A percentile compares a stretch with the other conserved stretches of the same genome.
Evolutionary conservation across 2,888 invertebrate genomes (phyloP).

Genomic region (Deroplatys truncata): DNA sequence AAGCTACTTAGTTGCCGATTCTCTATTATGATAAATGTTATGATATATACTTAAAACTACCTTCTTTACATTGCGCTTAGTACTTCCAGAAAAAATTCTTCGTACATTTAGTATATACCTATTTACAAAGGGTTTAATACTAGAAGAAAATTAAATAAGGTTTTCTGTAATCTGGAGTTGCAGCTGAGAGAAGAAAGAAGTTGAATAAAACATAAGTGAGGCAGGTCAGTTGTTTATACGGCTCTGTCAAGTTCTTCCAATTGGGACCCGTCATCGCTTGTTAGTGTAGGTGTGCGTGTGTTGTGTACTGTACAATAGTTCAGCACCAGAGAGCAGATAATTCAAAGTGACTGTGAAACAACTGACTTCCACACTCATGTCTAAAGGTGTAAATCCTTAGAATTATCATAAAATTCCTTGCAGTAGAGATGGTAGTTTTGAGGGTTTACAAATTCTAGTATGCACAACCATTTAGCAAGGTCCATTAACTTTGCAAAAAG

Average conservation of each 20-base stretch:
- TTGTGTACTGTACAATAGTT: background rate
- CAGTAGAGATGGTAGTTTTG: background rate
- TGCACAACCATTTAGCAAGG: background rate
- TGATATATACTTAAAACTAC: background rate
- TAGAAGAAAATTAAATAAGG: background rate
- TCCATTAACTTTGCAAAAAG: background rate
- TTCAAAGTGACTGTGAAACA: background rate
- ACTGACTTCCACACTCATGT: background rate
- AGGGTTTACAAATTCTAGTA: background rate
- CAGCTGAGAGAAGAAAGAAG: background rate
- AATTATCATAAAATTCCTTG: background rate
- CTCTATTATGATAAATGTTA: background rate
- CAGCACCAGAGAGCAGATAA: background rate
- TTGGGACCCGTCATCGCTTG: background rate
- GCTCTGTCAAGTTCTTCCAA: background rate
- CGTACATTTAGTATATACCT: background rate
- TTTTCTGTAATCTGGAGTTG: background rate
- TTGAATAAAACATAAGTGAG: background rate
- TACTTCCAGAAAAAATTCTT: background rate
- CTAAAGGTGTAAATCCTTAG: background rate
- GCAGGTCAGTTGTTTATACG: conserved; percentile 3
- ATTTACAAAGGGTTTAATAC: background rate
- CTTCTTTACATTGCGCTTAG: background rate
- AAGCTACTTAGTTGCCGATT: background rate
- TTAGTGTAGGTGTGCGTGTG: background rate